Evolutionary conservation across 2,888 invertebrate genomes (phyloP).

Genomic region (Coenonympha arcania): DNA sequence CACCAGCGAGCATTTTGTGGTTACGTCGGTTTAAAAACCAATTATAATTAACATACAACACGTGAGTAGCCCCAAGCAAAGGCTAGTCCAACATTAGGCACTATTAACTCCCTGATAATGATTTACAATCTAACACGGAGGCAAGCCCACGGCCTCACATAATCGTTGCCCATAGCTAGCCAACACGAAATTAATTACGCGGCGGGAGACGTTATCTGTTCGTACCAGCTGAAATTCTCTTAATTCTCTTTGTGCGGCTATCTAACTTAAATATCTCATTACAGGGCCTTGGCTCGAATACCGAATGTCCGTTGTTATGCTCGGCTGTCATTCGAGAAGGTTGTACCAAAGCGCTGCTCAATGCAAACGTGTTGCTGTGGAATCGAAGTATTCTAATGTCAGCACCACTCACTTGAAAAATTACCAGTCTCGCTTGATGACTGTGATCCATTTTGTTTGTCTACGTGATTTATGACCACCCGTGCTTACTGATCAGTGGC

Average conservation of each 20-base stretch:
- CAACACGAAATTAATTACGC: conserved; percentile 39
- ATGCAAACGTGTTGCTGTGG: conserved; percentile 60
- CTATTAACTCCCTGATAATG: conserved; percentile 8
- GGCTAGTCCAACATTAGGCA: conserved; percentile 1
- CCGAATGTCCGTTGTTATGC: conserved; percentile 67
- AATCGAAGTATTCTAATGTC: conserved; percentile 37
- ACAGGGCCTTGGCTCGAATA: conserved; percentile 71
- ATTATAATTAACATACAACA: not conserved
- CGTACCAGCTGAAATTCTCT: conserved; percentile 48
- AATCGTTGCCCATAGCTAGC: conserved; percentile 10
- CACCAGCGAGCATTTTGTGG: too few relatives aligned
- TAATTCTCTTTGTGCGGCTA: conserved; percentile 55
- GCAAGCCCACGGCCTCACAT: conserved; percentile 12
- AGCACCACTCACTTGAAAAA: conserved; percentile 42
- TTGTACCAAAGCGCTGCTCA: conserved; percentile 60
- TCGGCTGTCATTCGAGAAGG: conserved; percentile 71
- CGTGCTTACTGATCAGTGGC: conserved; percentile 23
- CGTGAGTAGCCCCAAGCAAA: not conserved
- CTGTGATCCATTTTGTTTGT: conserved; percentile 37
- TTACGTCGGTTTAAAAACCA: too few relatives aligned
- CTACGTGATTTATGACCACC: conserved; percentile 33
- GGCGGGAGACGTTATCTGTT: conserved; percentile 43
- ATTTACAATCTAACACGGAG: conserved; percentile 14
- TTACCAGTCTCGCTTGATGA: conserved; percentile 29
- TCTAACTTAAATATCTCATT: conserved; percentile 67